Conservation (phyloP, 2,113 vertebrate genomes). For the Hippocampus zosterae region DNA sequence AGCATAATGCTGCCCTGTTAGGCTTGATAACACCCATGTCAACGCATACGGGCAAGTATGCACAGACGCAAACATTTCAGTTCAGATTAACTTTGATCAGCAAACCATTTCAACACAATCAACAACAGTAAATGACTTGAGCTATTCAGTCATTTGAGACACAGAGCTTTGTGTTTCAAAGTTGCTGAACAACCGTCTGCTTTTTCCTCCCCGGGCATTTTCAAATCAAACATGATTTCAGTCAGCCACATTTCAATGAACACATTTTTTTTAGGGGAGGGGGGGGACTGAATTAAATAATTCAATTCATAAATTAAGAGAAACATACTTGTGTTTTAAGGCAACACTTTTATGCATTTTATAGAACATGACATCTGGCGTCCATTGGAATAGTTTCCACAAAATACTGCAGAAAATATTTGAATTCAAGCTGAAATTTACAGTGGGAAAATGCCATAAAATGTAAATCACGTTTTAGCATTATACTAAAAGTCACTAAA, state of each 20-base stretch:
- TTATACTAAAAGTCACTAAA: not conserved
- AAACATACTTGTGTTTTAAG: not conserved
- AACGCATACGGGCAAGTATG: constrained; percentile 36
- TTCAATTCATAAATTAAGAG: not conserved
- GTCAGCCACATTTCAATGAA: not conserved
- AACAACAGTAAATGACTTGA: not conserved
- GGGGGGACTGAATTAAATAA: not conserved
- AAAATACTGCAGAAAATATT: not conserved
- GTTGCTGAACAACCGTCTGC: not conserved
- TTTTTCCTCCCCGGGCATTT: not conserved
- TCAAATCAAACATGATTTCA: not conserved
- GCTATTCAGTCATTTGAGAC: not conserved
- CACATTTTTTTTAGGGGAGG: not conserved
- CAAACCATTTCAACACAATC: constrained; percentile 1
- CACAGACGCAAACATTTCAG: constrained; percentile 17
- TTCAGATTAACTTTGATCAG: constrained; percentile 31
- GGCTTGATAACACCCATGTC: constrained; percentile 50
- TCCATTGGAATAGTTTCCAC: not conserved
- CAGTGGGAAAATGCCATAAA: not conserved
- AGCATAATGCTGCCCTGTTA: constrained; percentile 38
- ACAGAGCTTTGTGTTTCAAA: not conserved
- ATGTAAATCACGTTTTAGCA: not conserved
- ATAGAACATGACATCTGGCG: not conserved
- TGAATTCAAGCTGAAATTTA: not conserved
- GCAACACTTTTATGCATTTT: not conserved